Evolutionary conservation across 2,888 invertebrate genomes (phyloP), one percentile per base, ranked within the genome.

Genomic region (Xylocampa areola): DNA sequence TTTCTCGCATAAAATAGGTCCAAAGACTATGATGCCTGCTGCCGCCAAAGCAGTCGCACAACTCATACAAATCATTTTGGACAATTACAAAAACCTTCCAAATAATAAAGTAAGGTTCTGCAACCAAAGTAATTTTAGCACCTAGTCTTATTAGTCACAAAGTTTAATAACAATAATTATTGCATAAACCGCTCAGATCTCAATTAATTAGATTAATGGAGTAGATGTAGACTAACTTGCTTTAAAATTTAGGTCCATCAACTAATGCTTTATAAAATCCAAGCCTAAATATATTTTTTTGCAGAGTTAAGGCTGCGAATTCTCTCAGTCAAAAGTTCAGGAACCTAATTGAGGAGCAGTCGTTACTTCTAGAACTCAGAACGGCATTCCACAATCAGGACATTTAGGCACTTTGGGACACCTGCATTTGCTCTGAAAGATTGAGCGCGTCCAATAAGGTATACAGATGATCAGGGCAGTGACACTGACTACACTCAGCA

Each of bases 31-130:
- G 4, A 79, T 5, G 0, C 76, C 73, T 1, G 79, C 78, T 8
- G 84, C 79, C 7, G 70, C 37, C 2, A 77, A 0, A 0, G 78
- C 79, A 2, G 81, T 79, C 1, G 61, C 53, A 4, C 68, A 21
- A 19, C 63, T 76, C 68, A 87, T 69, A 57, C 85, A 87, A 72
- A 85, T 80, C 85, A 86, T 85, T 44, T 43, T 76, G 27, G 4
- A 29, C n/a, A 25, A 5, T 33, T 54, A 37, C 6, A 17, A 40
- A 2, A 33, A 43, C 21, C 23, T 13, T 33, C n/a, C 7, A 23
- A 33, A 32, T 5, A 13, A 13, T 23, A 11, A 30, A 32, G 13
- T 19, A 29, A 8, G 37, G 36, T 29, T 29, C 47, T 29, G 13
- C 19, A 8, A 33, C 44, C 32, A 21, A 14, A 14, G 14, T 19